Evolutionary conservation across 2,113 vertebrate species (phyloP).

Genomic region (Actinemys pallida): DNA sequence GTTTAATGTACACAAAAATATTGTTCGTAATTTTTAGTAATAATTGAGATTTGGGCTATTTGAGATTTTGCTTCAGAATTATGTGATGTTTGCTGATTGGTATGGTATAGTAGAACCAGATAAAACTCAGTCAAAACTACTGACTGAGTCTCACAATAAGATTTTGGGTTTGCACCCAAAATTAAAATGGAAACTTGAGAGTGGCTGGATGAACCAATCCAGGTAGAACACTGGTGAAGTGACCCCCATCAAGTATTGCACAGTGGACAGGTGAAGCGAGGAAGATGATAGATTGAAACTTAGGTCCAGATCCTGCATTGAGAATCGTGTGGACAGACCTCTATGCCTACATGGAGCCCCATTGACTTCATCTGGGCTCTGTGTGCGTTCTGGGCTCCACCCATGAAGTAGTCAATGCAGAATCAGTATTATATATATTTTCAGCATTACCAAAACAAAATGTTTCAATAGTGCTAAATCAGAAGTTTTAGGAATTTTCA

Average conservation of each 20-base stretch:
- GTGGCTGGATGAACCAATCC: background rate
- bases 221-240: background rate
- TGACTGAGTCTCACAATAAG: background rate
- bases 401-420: background rate
- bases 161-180: background rate
- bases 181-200: background rate
- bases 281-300: background rate
- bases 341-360: background rate
- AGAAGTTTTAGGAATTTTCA: background rate
- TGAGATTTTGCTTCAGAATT: conserved; percentile 40
- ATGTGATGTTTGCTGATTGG: conserved; percentile 43
- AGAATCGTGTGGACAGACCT: too few relatives aligned
- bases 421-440: background rate
- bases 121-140: background rate
- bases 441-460: background rate
- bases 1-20: conserved; percentile 55
- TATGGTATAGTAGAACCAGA: background rate
- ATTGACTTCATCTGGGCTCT: background rate
- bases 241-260: background rate
- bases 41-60: conserved; percentile 41
- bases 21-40: conserved; percentile 35
- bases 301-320: background rate
- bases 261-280: background rate
- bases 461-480: background rate
- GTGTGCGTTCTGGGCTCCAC: background rate